Percentiles rank a stretch among this genome's conserved stretches.
These are phyloP conservation scores for Pagetopsis macropterus DNA, from an alignment of 2,797 vertebrate genomes.

Conservation along the genomic window DNA sequence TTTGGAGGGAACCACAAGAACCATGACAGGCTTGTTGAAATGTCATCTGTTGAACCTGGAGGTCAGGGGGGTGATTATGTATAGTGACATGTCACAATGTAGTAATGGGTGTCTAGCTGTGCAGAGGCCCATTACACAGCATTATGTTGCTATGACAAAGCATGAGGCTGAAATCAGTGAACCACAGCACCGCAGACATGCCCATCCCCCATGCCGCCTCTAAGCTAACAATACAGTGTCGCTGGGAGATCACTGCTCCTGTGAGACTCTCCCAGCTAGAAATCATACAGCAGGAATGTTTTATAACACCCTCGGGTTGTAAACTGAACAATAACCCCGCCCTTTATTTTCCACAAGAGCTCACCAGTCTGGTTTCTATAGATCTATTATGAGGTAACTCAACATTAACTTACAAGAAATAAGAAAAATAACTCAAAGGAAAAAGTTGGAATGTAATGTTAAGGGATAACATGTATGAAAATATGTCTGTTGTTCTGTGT, in stretches of 20 bases:
- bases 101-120: slow-evolving; percentile 49
- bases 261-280: slow-evolving; percentile 38
- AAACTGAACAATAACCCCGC: slow-evolving; percentile 19
- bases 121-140: slow-evolving; percentile 65
- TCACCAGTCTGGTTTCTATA: slow-evolving; percentile 7
- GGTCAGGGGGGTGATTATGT: slow-evolving; percentile 49
- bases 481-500: neutral
- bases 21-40: slow-evolving; percentile 1
- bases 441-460: neutral
- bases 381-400: slow-evolving; percentile 10
- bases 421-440: neutral
- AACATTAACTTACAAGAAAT: neutral
- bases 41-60: slow-evolving; percentile 32
- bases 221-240: slow-evolving; percentile 55
- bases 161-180: slow-evolving; percentile 63
- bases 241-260: slow-evolving; percentile 41
- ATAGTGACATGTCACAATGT: slow-evolving; percentile 45
- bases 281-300: slow-evolving; percentile 45
- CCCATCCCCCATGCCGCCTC: slow-evolving; percentile 55
- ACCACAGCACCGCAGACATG: slow-evolving; percentile 43
- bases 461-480: neutral
- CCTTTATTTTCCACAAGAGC: slow-evolving; percentile 1
- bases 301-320: slow-evolving; percentile 19
- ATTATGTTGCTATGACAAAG: slow-evolving; percentile 74
- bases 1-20: slow-evolving; percentile 17